Evolutionary conservation across 2,797 vertebrate genomes (phyloP).

Genomic region (Syngnathus acus): DNA sequence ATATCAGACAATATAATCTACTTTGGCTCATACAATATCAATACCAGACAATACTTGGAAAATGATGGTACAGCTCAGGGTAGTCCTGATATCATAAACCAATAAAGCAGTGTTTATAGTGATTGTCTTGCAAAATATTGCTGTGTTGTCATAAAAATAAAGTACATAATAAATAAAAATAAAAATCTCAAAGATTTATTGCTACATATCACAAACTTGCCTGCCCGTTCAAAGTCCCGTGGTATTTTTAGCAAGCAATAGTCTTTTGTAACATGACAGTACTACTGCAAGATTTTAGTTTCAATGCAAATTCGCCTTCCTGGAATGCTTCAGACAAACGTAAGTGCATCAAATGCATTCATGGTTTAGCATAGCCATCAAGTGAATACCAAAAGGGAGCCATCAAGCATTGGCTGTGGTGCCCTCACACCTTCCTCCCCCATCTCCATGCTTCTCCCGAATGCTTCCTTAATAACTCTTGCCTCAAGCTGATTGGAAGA

Average conservation of each 20-base stretch:
- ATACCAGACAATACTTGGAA: neutral
- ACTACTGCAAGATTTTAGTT: neutral
- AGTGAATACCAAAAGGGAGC: constrained; percentile 21
- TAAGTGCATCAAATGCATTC: neutral
- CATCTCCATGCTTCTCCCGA: constrained; percentile 5
- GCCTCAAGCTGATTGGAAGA: constrained; percentile 47
- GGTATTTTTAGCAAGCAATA: too few species aligned
- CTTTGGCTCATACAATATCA: neutral
- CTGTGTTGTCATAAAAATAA: too few species aligned
- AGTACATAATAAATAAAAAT: too few species aligned
- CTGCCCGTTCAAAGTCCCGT: too few species aligned
- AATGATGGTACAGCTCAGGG: too few species aligned
- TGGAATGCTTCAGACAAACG: neutral
- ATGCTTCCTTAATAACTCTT: constrained; percentile 26
- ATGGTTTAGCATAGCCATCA: constrained; percentile 23
- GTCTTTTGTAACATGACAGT: too few species aligned
- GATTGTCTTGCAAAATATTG: too few species aligned
- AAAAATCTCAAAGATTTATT: too few species aligned
- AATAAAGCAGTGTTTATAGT: too few species aligned
- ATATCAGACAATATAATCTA: neutral
- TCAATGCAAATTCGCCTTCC: neutral
- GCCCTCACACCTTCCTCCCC: constrained; percentile 20
- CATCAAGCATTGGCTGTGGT: constrained; percentile 17
- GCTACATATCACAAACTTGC: too few species aligned
- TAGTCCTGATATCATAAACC: too few species aligned